Percentiles rank a stretch among this genome's conserved stretches.
Conservation (phyloP, 1,140 invertebrate species). For the Cyphomyrmex costatus region DNA sequence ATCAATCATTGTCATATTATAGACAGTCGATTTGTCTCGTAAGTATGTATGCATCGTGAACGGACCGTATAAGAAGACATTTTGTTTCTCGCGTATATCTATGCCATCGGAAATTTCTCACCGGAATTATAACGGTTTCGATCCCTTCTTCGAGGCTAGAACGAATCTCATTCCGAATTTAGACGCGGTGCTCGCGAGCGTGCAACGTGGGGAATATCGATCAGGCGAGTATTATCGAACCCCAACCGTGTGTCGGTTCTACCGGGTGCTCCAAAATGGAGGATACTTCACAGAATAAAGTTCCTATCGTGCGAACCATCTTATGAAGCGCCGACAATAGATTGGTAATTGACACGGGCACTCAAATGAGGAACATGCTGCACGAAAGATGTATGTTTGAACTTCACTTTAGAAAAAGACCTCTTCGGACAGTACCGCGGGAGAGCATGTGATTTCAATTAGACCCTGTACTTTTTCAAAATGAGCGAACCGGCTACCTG, state of each 20-base stretch:
- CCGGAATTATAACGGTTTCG: slow-evolving; percentile 52
- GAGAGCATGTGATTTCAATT: neutral
- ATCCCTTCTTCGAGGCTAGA: slow-evolving; percentile 23
- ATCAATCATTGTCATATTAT: neutral
- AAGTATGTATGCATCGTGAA: neutral
- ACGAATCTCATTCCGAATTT: slow-evolving; percentile 63
- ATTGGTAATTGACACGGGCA: slow-evolving; percentile 36
- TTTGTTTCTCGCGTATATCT: neutral
- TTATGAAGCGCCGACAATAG: slow-evolving; percentile 18
- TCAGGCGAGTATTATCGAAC: slow-evolving; percentile 61
- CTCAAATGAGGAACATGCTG: neutral
- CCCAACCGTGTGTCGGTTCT: slow-evolving; percentile 25
- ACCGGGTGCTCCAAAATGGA: slow-evolving; percentile 35
- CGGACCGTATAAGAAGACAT: neutral
- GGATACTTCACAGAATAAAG: neutral
- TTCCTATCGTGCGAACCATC: neutral
- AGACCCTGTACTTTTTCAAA: neutral
- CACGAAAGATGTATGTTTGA: neutral
- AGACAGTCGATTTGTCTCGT: neutral
- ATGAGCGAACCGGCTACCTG: neutral
- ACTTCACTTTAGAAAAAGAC: slow-evolving; percentile 10
- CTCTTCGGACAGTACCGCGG: neutral
- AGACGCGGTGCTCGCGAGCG: slow-evolving; percentile 33
- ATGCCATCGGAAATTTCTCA: slow-evolving; percentile 40
- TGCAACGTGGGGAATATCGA: slow-evolving; percentile 50